Evolutionary conservation across 2,888 invertebrate genomes (phyloP).

Genomic region (Teleogryllus oceanicus): DNA sequence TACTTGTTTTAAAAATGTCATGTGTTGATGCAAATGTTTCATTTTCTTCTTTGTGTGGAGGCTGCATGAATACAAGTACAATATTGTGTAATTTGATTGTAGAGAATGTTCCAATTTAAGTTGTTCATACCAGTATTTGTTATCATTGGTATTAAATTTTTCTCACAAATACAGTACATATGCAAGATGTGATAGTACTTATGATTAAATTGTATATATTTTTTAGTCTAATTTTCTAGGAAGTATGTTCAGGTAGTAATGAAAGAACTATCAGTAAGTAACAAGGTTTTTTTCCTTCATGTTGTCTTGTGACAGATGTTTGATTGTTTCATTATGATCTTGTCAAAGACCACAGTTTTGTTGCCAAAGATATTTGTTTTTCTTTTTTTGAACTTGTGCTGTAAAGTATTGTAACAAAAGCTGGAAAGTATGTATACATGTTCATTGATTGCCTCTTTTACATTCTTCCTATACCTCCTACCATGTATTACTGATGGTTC

Average conservation of each 20-base stretch:
- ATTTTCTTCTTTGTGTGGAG: constrained; percentile 1
- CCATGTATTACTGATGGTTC: not conserved
- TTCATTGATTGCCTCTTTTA: not conserved
- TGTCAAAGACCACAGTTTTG: not conserved
- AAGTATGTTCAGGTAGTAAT: not conserved
- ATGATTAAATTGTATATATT: not conserved
- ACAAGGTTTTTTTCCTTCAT: not conserved
- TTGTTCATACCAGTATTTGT: not conserved
- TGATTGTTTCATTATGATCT: not conserved
- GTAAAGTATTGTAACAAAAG: not conserved
- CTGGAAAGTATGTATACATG: not conserved
- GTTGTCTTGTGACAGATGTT: not conserved
- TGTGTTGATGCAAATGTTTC: not conserved
- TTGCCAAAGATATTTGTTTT: constrained; percentile 18
- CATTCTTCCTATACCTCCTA: not conserved
- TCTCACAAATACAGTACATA: not conserved
- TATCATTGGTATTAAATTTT: not conserved
- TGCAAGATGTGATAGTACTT: not conserved
- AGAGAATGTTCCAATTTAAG: not conserved
- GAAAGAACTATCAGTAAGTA: not conserved
- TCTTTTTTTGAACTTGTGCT: not conserved
- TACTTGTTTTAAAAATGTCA: constrained; percentile 8
- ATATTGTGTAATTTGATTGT: not conserved
- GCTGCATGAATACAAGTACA: not conserved
- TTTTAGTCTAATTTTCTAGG: constrained; percentile 2